Evolutionary conservation across 2,888 invertebrate species (phyloP).

Genomic region (Macaria liturata): DNA sequence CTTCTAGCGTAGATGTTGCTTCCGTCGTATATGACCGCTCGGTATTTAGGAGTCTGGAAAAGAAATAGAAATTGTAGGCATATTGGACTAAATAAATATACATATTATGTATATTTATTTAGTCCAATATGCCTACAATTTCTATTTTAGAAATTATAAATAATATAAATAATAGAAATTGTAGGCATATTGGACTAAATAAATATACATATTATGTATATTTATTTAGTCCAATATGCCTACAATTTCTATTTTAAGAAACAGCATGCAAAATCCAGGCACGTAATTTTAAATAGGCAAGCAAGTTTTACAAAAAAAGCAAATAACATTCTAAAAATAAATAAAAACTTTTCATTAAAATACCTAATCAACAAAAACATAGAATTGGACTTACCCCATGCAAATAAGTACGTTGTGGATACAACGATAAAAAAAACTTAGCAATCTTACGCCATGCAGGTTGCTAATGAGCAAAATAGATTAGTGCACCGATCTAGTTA

Average conservation of each 20-base stretch:
- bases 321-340: background rate
- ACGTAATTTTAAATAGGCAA: too few species aligned
- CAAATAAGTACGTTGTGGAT: background rate
- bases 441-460: too few species aligned
- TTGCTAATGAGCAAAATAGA: too few species aligned
- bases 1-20: conserved; percentile 62
- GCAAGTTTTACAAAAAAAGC: too few species aligned
- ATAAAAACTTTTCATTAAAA: background rate
- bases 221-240: too few species aligned
- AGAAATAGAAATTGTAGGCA: background rate
- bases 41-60: conserved; percentile 62
- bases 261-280: too few species aligned
- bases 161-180: conserved; percentile 1
- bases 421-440: background rate
- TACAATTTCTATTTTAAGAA: too few species aligned
- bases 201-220: background rate
- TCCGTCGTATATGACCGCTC: conserved; percentile 76
- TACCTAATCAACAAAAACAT: background rate
- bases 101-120: too few species aligned
- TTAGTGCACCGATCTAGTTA: too few species aligned
- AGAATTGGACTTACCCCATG: conserved; percentile 7
- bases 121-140: too few species aligned
- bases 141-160: too few species aligned
- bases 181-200: too few species aligned
- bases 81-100: background rate